Evolutionary conservation across 35 echinoderm and acorn worm species (phyloP), one percentile per base, ranked within the genome.

Genomic region (Anneissia japonica): DNA sequence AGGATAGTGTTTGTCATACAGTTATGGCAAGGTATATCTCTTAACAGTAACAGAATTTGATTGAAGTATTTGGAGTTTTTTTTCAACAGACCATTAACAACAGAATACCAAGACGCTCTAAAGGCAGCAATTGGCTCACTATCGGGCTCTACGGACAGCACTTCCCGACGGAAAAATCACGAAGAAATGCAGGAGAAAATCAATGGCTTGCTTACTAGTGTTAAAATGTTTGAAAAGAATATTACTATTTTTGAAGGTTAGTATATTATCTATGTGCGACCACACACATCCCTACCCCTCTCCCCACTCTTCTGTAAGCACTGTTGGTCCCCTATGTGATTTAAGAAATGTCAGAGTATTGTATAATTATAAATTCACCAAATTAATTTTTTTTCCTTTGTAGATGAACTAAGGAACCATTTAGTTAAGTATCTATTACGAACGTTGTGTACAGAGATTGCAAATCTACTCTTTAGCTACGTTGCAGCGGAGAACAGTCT

Each of bases 161-260:
- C 83, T 37, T 81, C 76, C 45, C 74, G 95, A 76, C 87, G 95
- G 75, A 97, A 97, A 80, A 97, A 89, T 30, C 82, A 93, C 1
- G 91, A 82, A 16, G 89, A 93, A 17, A 19, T 93, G 0, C 88
- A 97, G 37, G 95, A 93, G 35, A 89, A 86, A 72, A 87, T 97
- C 82, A 97, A 97, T 79, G 80, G 77, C 11, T 38, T 97, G 7
- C 88, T 85, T 75, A 97, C 87, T 0, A 97, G 93, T 77, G 82
- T 97, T 46, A 84, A 83, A 84, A 86, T 93, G 74, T 97, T 93
- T 89, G 88, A 93, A 32, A 97, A 97, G 41, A 92, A 85, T 41
- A 84, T 97, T 39, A 84, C 79, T 72, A 89, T 93, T 39, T 93
- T 93, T 73, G 77, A 76, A 82, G 95, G 95, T 97, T 83, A 35